Evolutionary conservation across 2,797 vertebrate genomes (phyloP).

Genomic region (Coregonus ussuriensis): DNA sequence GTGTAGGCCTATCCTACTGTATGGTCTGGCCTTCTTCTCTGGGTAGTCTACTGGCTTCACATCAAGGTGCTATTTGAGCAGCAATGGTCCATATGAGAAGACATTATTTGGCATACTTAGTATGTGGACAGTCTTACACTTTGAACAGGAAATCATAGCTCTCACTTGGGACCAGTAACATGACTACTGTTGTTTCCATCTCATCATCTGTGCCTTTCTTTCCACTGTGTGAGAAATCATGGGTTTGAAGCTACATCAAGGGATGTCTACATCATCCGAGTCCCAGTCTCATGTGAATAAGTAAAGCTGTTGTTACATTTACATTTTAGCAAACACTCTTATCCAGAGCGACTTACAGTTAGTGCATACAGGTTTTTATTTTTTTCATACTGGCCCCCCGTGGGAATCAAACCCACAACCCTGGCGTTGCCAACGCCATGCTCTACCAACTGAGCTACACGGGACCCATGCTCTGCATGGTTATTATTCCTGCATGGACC

Average conservation of each 20-base stretch:
- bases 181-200: not conserved
- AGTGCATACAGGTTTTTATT: too few relatives aligned
- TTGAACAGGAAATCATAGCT: not conserved
- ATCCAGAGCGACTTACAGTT: too few relatives aligned
- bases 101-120: not conserved
- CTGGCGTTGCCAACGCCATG: too few relatives aligned
- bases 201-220: not conserved
- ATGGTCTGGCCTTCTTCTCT: not conserved
- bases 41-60: not conserved
- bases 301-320: not conserved
- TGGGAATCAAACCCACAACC: too few relatives aligned
- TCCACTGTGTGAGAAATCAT: not conserved
- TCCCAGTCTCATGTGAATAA: slow-evolving; percentile 6
- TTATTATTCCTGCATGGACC: not conserved
- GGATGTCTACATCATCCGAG: not conserved
- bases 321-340: too few relatives aligned
- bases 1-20: not conserved
- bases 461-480: too few relatives aligned
- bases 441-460: too few relatives aligned
- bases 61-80: not conserved
- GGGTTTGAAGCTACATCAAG: not conserved
- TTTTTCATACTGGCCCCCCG: too few relatives aligned
- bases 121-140: not conserved
- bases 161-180: not conserved
- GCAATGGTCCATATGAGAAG: not conserved